A percentile compares a stretch with the other conserved stretches of the same genome.
These are phyloP conservation scores for Tetramorium parvispinum DNA, from an alignment of 1,140 invertebrate genomes.

Conservation along the genomic window DNA sequence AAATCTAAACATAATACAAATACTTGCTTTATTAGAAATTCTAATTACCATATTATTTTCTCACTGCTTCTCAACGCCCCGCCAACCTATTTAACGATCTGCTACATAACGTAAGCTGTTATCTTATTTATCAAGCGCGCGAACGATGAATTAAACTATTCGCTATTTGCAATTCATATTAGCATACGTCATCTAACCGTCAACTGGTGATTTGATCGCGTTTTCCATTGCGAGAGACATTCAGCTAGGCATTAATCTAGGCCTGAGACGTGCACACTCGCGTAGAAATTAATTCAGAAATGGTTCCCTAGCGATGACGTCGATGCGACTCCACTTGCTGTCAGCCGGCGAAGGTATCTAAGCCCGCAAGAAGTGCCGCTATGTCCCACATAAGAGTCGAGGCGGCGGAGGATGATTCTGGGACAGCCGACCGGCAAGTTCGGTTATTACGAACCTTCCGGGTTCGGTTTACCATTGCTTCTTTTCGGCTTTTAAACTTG, in stretches of 20 bases:
- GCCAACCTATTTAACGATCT: background rate
- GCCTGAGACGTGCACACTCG: background rate
- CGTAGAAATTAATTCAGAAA: conserved; percentile 37
- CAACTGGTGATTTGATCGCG: background rate
- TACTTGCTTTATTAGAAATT: background rate
- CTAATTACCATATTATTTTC: conserved; percentile 14
- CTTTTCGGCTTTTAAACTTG: conserved; percentile 28
- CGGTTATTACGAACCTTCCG: conserved; percentile 68
- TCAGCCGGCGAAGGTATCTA: conserved; percentile 71
- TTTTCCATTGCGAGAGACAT: conserved; percentile 1
- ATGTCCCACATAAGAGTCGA: conserved; percentile 80
- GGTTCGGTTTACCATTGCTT: conserved; percentile 9
- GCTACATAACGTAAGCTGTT: too few species aligned
- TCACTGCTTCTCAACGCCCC: background rate
- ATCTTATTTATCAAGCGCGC: background rate
- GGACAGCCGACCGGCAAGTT: conserved; percentile 65
- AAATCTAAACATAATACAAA: background rate
- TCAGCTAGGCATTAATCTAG: background rate
- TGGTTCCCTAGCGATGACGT: conserved; percentile 55
- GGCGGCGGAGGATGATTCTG: conserved; percentile 73
- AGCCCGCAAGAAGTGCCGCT: conserved; percentile 80
- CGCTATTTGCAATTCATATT: conserved; percentile 27
- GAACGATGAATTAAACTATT: background rate
- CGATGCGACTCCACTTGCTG: conserved; percentile 62
- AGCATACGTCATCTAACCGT: background rate